Evolutionary conservation across 1,140 invertebrate genomes (phyloP), one percentile per base, ranked within the genome.

Genomic region (Aplysia californica): DNA sequence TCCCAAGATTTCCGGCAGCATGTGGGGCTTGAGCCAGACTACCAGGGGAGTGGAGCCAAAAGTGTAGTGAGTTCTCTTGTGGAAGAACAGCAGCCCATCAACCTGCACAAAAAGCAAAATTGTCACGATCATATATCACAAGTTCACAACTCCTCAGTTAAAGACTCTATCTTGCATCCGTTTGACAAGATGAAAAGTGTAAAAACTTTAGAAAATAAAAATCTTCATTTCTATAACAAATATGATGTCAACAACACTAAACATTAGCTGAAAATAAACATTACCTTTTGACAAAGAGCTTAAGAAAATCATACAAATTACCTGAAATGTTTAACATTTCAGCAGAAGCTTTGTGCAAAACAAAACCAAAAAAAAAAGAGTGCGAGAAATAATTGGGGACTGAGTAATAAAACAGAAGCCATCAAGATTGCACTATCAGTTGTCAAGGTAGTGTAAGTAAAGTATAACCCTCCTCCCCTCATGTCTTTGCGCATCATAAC

Each of bases 21-120:
- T 97, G 85, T 92, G 97, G 0, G 94, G 92, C 86, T 95, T 96
- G 0, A 97, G 89, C 96, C 96, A 98, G 1, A 94, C 93, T 0
- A 97, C 95, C 20, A 98, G 88, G 0, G 97, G 96, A 0, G 96
- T 96, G 41, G 90, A 87, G 18, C 95, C 95, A 79, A 92, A 92
- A 10, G 92, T 92, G 82, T 98, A 98, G 79, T 93, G 92, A 0
- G 93, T 92, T 79, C 84, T 78, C 67, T 87, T 87, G 80, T 89
- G 88, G 77, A 86, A 90, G 77, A 90, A 90, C 69, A 90, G 78
- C 26, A 89, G 61, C 0, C 89, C 89, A 80, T 90, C 89, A 61
- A 90, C 80, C 86, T 90, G 79, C n/a, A 71, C n/a, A n/a, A 55
- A 68, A 50, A 39, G 20, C 44, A 15, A 10, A 50, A 50, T 50